A percentile compares a stretch with the other conserved stretches of the same genome.
These are phyloP conservation scores for Hystrix brachyura DNA, from an alignment of 2,113 vertebrate species.

Conservation along the genomic window DNA sequence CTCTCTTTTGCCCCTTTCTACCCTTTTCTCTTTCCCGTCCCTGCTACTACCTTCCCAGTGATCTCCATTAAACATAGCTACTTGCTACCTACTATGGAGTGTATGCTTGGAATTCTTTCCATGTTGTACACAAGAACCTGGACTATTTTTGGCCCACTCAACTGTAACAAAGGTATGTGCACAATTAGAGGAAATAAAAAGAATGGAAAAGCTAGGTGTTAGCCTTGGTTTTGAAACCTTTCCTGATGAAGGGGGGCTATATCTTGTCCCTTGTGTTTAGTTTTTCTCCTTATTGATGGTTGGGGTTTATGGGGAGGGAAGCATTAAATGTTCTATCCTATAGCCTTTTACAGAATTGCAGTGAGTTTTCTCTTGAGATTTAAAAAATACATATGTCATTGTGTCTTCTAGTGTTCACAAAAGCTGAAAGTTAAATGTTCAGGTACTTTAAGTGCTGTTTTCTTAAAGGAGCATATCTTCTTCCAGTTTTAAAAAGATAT, in stretches of 20 bases:
- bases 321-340: neutral
- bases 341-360: neutral
- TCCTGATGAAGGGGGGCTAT: neutral
- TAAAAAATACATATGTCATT: neutral
- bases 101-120: too few relatives aligned
- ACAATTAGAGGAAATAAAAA: neutral
- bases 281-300: neutral
- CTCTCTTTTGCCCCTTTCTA: too few relatives aligned
- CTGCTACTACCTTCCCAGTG: too few relatives aligned
- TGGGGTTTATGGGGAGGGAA: neutral
- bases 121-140: too few relatives aligned
- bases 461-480: neutral
- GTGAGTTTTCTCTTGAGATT: neutral
- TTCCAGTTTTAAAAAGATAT: neutral
- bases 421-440: neutral
- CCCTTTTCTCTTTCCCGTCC: too few relatives aligned
- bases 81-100: too few relatives aligned
- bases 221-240: neutral
- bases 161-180: too few relatives aligned
- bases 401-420: neutral
- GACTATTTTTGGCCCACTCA: too few relatives aligned
- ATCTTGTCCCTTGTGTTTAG: neutral
- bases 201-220: neutral
- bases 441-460: neutral
- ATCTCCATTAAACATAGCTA: too few relatives aligned